phyloP scores from a whole-genome alignment of 1,140 invertebrate species.

The Drosophila lowei region DNA sequence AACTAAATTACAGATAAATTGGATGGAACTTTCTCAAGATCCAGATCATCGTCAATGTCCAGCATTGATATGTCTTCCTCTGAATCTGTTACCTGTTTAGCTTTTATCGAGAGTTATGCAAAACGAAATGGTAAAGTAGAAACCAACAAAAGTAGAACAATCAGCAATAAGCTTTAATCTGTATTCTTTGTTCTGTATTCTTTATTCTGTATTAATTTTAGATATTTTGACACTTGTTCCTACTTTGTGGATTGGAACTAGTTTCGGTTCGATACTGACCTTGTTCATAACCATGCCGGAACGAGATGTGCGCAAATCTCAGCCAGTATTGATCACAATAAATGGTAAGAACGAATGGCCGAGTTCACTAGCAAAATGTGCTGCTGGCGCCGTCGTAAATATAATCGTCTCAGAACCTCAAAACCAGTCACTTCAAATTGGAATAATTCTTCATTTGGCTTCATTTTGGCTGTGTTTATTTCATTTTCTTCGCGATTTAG shows the following conservation, averaged over 20 bases:
- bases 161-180: not conserved
- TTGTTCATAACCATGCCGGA: constrained; percentile 94
- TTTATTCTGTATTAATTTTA: constrained; percentile 9
- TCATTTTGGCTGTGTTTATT: too few relatives aligned
- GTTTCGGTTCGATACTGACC: constrained; percentile 96
- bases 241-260: constrained; percentile 98
- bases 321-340: constrained; percentile 95
- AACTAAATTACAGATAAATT: constrained; percentile 90
- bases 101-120: constrained; percentile 97
- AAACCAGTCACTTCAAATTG: too few relatives aligned
- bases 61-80: constrained; percentile 98
- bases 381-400: too few relatives aligned
- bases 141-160: not conserved
- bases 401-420: too few relatives aligned
- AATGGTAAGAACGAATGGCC: constrained; percentile 87
- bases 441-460: too few relatives aligned
- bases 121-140: constrained; percentile 92
- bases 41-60: constrained; percentile 97
- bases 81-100: constrained; percentile 97
- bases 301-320: constrained; percentile 90
- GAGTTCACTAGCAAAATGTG: too few relatives aligned
- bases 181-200: not conserved
- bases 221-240: constrained; percentile 84
- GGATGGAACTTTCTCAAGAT: constrained; percentile 97
- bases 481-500: too few relatives aligned